phyloP scores from a whole-genome alignment of 2,888 invertebrate genomes.

The Synanthedon vespiformis region DNA sequence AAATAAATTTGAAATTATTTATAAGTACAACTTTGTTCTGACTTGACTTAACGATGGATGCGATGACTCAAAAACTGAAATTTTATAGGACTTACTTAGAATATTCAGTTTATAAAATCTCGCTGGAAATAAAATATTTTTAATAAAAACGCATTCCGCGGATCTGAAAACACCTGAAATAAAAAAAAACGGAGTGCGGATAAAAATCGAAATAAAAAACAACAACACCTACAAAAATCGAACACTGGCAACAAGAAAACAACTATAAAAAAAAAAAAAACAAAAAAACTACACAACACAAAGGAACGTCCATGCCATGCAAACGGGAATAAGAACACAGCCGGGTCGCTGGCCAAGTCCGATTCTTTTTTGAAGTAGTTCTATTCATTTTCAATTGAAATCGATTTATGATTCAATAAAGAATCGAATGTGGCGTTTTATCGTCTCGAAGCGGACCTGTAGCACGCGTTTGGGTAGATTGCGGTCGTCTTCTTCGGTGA shows the following conservation, averaged over 20 bases:
- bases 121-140: too few relatives aligned
- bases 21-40: not conserved
- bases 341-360: slow-evolving; percentile 25
- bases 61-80: too few relatives aligned
- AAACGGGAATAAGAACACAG: slow-evolving; percentile 24
- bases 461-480: slow-evolving; percentile 93
- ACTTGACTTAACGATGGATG: too few relatives aligned
- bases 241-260: slow-evolving; percentile 43
- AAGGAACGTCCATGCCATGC: slow-evolving; percentile 61
- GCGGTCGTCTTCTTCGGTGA: slow-evolving; percentile 95
- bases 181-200: slow-evolving; percentile 34
- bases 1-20: not conserved
- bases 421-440: slow-evolving; percentile 21
- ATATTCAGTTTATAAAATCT: too few relatives aligned
- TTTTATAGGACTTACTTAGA: too few relatives aligned
- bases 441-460: slow-evolving; percentile 74
- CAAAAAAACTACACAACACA: slow-evolving; percentile 26
- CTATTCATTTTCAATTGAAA: slow-evolving; percentile 7
- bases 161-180: slow-evolving; percentile 26
- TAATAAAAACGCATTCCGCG: slow-evolving; percentile 16
- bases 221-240: slow-evolving; percentile 25
- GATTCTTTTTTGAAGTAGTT: slow-evolving; percentile 30
- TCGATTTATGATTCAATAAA: slow-evolving; percentile 22
- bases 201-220: slow-evolving; percentile 23
- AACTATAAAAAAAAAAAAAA: slow-evolving; percentile 24